phyloP scores from a whole-genome alignment of 2,888 invertebrate genomes.

The Stenoptilia bipunctidactyla region DNA sequence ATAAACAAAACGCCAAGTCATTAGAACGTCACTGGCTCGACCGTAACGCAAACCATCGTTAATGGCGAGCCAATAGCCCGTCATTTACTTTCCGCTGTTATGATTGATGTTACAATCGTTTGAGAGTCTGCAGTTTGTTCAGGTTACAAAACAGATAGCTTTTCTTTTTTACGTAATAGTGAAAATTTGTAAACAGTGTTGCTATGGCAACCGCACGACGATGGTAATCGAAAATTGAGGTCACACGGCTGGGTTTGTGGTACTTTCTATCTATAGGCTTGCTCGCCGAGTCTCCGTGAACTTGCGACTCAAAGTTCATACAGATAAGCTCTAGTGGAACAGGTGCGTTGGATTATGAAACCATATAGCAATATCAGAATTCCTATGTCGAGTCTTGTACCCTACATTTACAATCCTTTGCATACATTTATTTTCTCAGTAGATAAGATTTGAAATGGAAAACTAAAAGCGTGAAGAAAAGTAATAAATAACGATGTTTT shows the following conservation, averaged over 20 bases:
- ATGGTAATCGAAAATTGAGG: slow-evolving; percentile 29
- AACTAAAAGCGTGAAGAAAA: no score
- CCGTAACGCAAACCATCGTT: not conserved
- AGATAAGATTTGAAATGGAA: no score
- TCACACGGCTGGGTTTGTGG: slow-evolving; percentile 35
- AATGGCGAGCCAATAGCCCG: slow-evolving; percentile 20
- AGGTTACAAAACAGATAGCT: not conserved
- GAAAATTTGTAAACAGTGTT: slow-evolving; percentile 20
- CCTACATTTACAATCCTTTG: no score
- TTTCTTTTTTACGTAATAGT: not conserved
- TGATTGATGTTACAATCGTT: slow-evolving; percentile 25
- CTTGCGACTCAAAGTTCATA: not conserved
- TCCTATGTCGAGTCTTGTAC: no score
- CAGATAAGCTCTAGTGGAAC: no score
- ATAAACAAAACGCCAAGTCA: no score
- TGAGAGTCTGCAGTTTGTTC: not conserved
- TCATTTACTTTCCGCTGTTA: slow-evolving; percentile 23
- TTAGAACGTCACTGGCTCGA: no score
- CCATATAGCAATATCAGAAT: no score
- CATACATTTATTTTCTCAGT: no score
- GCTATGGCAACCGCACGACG: slow-evolving; percentile 29
- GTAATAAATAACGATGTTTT: no score
- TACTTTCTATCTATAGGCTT: not conserved
- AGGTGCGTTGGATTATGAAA: no score
- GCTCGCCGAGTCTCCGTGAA: not conserved